Conservation (phyloP, 2,888 invertebrate genomes). For the Thecocarcelia acutangulata region DNA sequence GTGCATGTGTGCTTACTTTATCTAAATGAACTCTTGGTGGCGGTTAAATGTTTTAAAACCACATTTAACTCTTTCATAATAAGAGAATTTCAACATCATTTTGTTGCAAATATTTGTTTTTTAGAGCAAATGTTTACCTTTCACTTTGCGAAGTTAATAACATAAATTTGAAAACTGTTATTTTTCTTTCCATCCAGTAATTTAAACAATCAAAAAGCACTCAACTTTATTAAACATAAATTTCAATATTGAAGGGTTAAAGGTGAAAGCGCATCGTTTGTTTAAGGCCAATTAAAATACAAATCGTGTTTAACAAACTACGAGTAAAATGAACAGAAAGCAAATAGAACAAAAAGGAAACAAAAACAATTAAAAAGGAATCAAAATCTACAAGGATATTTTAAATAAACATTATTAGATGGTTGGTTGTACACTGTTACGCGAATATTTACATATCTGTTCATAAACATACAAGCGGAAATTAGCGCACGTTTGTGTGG, state of each 20-base stretch:
- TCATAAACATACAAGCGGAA: not conserved
- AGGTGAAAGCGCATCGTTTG: conserved; percentile 72
- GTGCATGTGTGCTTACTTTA: too few relatives aligned
- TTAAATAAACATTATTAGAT: not conserved
- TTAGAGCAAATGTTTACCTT: conserved; percentile 33
- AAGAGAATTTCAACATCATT: not conserved
- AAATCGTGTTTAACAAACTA: conserved; percentile 60
- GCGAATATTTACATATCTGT: not conserved
- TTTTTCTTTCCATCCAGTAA: conserved; percentile 42
- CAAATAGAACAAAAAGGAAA: conserved; percentile 15
- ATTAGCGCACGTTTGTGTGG: not conserved
- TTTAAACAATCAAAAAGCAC: conserved; percentile 60
- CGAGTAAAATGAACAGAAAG: conserved; percentile 34
- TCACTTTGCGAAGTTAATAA: conserved; percentile 27
- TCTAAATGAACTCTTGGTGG: not conserved
- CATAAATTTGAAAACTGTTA: conserved; percentile 25
- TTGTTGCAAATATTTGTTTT: conserved; percentile 10
- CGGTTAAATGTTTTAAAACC: not conserved
- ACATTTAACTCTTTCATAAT: conserved; percentile 8
- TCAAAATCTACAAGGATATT: conserved; percentile 37
- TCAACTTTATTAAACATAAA: conserved; percentile 58
- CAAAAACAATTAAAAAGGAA: conserved; percentile 49
- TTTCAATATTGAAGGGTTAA: conserved; percentile 72
- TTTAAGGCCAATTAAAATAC: conserved; percentile 73
- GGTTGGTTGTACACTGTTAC: not conserved